phyloP scores from a whole-genome alignment of 2,888 invertebrate genomes.

The Drosophila meridiana region DNA sequence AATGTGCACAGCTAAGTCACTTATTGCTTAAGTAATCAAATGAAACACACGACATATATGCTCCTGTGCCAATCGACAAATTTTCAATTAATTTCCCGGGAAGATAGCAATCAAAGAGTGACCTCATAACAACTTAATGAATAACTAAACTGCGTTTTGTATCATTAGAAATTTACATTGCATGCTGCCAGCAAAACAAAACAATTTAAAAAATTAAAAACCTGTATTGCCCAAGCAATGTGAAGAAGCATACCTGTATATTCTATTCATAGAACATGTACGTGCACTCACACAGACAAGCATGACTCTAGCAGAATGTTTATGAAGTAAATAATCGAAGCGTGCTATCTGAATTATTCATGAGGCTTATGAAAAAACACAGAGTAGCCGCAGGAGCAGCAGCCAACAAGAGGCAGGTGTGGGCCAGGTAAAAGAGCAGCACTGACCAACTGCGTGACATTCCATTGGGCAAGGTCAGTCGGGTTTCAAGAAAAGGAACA shows the following conservation, averaged over 20 bases:
- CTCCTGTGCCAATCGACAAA: constrained; percentile 18
- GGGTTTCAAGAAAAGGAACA: constrained; percentile 46
- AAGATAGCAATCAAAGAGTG: constrained; percentile 33
- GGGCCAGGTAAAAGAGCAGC: constrained; percentile 23
- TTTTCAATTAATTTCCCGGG: constrained; percentile 52
- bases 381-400: constrained; percentile 21
- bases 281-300: not conserved
- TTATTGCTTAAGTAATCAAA: constrained; percentile 62
- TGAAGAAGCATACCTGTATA: constrained; percentile 14
- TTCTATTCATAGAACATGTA: constrained; percentile 1
- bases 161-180: constrained; percentile 4
- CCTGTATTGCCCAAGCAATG: constrained; percentile 45
- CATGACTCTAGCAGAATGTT: constrained; percentile 55
- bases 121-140: constrained; percentile 23
- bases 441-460: constrained; percentile 65
- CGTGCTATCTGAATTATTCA: constrained; percentile 81
- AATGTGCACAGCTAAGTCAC: constrained; percentile 43
- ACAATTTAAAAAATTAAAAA: constrained; percentile 71
- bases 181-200: constrained; percentile 29
- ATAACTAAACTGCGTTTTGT: constrained; percentile 29
- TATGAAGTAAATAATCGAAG: constrained; percentile 83
- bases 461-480: constrained; percentile 51
- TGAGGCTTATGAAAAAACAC: constrained; percentile 74
- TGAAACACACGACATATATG: constrained; percentile 32
- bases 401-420: constrained; percentile 40